Conservation (phyloP, 2,888 invertebrate species). For the Rhabditoides inermis region DNA sequence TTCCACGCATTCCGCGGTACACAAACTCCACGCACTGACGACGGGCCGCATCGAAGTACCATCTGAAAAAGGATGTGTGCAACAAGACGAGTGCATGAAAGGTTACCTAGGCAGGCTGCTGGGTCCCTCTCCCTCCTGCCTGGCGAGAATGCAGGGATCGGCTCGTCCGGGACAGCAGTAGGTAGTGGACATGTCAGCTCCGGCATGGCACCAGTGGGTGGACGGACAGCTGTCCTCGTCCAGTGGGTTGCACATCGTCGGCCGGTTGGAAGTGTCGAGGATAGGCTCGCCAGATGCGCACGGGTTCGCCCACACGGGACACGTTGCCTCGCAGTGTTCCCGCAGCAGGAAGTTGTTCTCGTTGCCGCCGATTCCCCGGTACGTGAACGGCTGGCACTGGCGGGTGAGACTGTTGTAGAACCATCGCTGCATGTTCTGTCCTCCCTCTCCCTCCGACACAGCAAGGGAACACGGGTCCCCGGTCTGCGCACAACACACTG, state of each 20-base stretch:
- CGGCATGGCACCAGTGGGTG: slow-evolving; percentile 42
- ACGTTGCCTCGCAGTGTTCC: slow-evolving; percentile 42
- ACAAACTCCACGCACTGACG: slow-evolving; percentile 39
- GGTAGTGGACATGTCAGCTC: slow-evolving; percentile 28
- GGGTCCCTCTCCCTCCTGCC: slow-evolving; percentile 36
- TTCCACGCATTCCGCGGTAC: slow-evolving; percentile 42
- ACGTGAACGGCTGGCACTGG: slow-evolving; percentile 41
- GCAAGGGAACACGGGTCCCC: slow-evolving; percentile 33
- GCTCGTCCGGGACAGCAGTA: slow-evolving; percentile 42
- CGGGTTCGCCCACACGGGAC: slow-evolving; percentile 44
- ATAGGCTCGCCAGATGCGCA: slow-evolving; percentile 43
- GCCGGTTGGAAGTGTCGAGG: slow-evolving; percentile 8
- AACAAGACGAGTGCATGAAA: neutral
- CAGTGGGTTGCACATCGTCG: slow-evolving; percentile 12
- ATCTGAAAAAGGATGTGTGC: slow-evolving; percentile 11
- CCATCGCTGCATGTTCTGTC: slow-evolving; percentile 23
- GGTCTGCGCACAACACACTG: slow-evolving; percentile 40
- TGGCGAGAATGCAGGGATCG: slow-evolving; percentile 32
- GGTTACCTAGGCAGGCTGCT: slow-evolving; percentile 9
- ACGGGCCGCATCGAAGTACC: slow-evolving; percentile 35
- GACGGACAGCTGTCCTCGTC: slow-evolving; percentile 27
- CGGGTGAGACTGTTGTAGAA: slow-evolving; percentile 30
- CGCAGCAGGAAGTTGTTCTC: slow-evolving; percentile 46
- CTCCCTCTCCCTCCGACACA: slow-evolving; percentile 25
- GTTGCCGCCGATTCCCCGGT: slow-evolving; percentile 41